Evolutionary conservation across 2,113 vertebrate species (phyloP).

Genomic region (Dasyurus viverrinus): DNA sequence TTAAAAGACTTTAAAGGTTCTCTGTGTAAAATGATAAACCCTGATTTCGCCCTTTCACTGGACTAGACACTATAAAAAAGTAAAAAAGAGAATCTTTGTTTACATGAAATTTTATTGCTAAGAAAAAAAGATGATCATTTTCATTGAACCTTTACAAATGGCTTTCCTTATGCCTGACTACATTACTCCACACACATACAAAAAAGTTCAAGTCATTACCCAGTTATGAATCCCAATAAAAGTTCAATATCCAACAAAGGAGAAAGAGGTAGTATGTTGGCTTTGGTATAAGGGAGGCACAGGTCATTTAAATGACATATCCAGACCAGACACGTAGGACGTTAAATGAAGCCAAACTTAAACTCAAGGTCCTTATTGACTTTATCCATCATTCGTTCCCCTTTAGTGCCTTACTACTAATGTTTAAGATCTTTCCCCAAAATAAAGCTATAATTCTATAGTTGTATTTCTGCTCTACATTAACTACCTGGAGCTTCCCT

Average conservation of each 20-base stretch:
- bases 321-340: not conserved
- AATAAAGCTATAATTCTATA: not conserved
- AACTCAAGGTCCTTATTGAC: not conserved
- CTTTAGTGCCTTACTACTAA: not conserved
- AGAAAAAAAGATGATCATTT: not conserved
- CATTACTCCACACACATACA: not conserved
- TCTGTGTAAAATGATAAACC: not conserved
- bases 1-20: not conserved
- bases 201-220: not conserved
- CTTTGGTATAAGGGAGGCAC: not conserved
- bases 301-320: not conserved
- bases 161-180: not conserved
- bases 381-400: not conserved
- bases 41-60: constrained; percentile 10
- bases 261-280: not conserved
- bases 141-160: not conserved
- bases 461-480: not conserved
- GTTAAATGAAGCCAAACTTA: not conserved
- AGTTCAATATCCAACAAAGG: not conserved
- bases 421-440: not conserved
- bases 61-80: not conserved
- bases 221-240: not conserved
- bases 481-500: not conserved
- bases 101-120: not conserved
- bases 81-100: constrained; percentile 40